Conservation (phyloP, 2,888 invertebrate genomes). For the Frankliniella intonsa region DNA sequence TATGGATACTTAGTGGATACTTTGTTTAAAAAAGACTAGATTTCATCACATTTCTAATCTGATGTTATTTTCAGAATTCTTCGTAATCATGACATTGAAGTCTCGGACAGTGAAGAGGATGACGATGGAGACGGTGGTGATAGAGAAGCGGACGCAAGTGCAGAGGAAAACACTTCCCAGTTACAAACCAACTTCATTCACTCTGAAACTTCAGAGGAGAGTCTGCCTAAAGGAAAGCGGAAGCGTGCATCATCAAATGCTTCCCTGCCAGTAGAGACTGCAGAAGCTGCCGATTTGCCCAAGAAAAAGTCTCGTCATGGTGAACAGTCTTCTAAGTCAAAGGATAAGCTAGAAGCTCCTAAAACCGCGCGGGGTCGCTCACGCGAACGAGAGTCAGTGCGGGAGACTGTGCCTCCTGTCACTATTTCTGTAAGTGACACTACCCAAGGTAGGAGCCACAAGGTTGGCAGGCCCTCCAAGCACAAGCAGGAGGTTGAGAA, state of each 20-base stretch:
- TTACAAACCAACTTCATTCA: no score
- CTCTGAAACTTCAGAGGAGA: conserved; percentile 34
- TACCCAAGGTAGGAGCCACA: not conserved
- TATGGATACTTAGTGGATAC: conserved; percentile 13
- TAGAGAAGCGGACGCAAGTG: conserved; percentile 41
- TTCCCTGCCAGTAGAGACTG: conserved; percentile 41
- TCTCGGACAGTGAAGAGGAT: conserved; percentile 50
- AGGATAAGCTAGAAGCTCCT: not conserved
- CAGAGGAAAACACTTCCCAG: conserved; percentile 42
- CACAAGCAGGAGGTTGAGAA: not conserved
- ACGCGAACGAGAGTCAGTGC: not conserved
- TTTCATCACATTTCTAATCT: conserved; percentile 28
- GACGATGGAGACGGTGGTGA: conserved; percentile 43
- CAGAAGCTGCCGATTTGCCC: conserved; percentile 38
- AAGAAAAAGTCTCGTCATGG: conserved; percentile 37
- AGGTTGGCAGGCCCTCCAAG: not conserved
- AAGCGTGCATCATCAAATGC: conserved; percentile 39
- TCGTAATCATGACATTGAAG: conserved; percentile 67
- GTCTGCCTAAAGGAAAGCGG: conserved; percentile 34
- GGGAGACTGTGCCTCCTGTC: not conserved
- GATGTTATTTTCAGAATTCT: conserved; percentile 55
- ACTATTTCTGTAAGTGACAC: not conserved
- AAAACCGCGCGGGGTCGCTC: not conserved
- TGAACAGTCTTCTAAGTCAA: not conserved
- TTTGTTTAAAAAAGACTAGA: conserved; percentile 29